Evolutionary conservation across 2,888 invertebrate genomes (phyloP).

Genomic region (Meandrusa payeni): DNA sequence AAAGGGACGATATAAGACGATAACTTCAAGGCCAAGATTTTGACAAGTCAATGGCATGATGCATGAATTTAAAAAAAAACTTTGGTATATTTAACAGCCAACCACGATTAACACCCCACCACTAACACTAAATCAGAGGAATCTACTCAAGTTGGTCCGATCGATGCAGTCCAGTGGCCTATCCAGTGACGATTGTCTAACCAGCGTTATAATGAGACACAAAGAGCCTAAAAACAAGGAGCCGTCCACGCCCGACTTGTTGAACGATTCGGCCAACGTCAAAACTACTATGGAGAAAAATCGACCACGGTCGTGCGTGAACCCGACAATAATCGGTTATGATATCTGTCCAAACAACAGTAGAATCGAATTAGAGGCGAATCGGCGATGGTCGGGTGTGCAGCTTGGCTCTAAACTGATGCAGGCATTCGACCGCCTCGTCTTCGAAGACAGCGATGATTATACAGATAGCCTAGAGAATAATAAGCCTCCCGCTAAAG

Average conservation of each 20-base stretch:
- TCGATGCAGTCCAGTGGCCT: constrained; percentile 80
- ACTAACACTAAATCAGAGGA: constrained; percentile 81
- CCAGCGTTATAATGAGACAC: constrained; percentile 74
- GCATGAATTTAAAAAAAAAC: constrained; percentile 69
- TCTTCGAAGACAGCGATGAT: constrained; percentile 84
- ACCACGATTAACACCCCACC: constrained; percentile 76
- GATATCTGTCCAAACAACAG: constrained; percentile 75
- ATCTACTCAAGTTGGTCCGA: constrained; percentile 78
- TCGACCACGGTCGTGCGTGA: constrained; percentile 87
- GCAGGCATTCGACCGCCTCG: constrained; percentile 86
- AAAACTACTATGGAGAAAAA: constrained; percentile 76
- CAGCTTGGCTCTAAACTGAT: constrained; percentile 86
- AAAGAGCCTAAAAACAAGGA: constrained; percentile 73
- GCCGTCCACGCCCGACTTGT: constrained; percentile 80
- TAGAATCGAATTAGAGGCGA: constrained; percentile 67
- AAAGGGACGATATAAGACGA: constrained; percentile 51
- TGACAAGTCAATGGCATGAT: constrained; percentile 62
- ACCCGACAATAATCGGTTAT: constrained; percentile 72
- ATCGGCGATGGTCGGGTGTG: constrained; percentile 87
- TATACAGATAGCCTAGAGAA: constrained; percentile 88
- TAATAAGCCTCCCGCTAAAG: constrained; percentile 67
- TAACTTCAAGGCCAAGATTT: constrained; percentile 26
- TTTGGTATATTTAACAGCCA: constrained; percentile 79
- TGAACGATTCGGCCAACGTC: constrained; percentile 78
- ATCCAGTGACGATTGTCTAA: constrained; percentile 78